Conservation (phyloP, 2,888 invertebrate genomes). For the Apodemia hepburni region DNA sequence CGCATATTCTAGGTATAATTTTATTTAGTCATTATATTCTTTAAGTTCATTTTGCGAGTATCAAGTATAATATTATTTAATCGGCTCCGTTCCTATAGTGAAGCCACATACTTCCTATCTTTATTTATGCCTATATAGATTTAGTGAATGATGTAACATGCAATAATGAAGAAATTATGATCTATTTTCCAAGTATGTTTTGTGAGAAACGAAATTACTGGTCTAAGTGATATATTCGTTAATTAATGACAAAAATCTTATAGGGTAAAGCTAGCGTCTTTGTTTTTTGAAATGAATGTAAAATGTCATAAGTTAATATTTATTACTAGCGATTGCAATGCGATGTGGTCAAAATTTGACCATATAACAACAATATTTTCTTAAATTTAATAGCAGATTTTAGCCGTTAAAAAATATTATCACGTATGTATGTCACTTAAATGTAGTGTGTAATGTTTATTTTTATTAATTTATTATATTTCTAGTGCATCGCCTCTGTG, state of each 20-base stretch:
- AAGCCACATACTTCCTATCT: constrained; percentile 61
- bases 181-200: constrained; percentile 44
- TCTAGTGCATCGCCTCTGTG: too few species aligned
- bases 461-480: too few species aligned
- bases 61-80: constrained; percentile 49
- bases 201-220: constrained; percentile 45
- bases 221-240: constrained; percentile 41
- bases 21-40: constrained; percentile 74
- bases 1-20: constrained; percentile 68
- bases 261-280: constrained; percentile 27
- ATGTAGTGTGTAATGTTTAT: too few species aligned
- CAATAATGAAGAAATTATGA: constrained; percentile 46
- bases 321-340: too few species aligned
- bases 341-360: too few species aligned
- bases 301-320: neutral
- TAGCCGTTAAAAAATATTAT: too few species aligned
- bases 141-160: constrained; percentile 52
- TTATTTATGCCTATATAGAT: constrained; percentile 66
- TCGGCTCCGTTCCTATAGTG: constrained; percentile 72
- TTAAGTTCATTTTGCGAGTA: constrained; percentile 64
- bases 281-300: constrained; percentile 39
- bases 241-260: constrained; percentile 28
- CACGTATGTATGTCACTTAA: too few species aligned
- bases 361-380: too few species aligned
- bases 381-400: too few species aligned